Evolutionary conservation across 2,113 vertebrate genomes (phyloP).

Genomic region (Mobula hypostoma): DNA sequence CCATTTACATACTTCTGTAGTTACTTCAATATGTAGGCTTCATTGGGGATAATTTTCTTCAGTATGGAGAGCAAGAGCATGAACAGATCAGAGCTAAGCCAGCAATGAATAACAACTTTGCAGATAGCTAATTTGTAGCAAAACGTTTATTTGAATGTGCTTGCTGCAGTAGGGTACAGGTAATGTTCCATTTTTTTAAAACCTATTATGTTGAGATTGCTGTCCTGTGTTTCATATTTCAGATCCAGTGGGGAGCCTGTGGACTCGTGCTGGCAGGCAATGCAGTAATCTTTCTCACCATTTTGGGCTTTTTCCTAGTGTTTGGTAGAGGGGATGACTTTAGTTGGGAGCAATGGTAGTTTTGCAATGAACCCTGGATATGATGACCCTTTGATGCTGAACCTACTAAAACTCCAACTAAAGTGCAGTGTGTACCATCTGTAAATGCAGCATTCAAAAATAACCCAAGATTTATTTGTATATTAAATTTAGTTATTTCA

Average conservation of each 20-base stretch:
- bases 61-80: not conserved
- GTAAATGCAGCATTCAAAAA: not conserved
- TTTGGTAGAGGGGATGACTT: conserved; percentile 92
- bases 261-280: conserved; percentile 90
- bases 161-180: not conserved
- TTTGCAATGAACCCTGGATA: conserved; percentile 23
- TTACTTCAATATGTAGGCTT: not conserved
- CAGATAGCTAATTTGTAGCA: not conserved
- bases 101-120: not conserved
- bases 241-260: conserved; percentile 94
- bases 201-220: not conserved
- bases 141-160: not conserved
- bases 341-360: conserved; percentile 93
- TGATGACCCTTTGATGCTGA: conserved; percentile 23
- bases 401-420: not conserved
- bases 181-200: not conserved
- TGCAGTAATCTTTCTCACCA: conserved; percentile 85
- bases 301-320: conserved; percentile 86
- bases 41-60: not conserved
- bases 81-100: not conserved
- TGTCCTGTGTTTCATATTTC: conserved; percentile 44
- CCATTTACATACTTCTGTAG: not conserved
- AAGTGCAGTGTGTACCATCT: conserved; percentile 16
- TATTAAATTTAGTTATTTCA: not conserved
- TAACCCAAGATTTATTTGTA: not conserved